These are phyloP conservation scores for Meandrina meandrites DNA, from an alignment of 92 coral and sea anemone species.

Conservation along the genomic window DNA sequence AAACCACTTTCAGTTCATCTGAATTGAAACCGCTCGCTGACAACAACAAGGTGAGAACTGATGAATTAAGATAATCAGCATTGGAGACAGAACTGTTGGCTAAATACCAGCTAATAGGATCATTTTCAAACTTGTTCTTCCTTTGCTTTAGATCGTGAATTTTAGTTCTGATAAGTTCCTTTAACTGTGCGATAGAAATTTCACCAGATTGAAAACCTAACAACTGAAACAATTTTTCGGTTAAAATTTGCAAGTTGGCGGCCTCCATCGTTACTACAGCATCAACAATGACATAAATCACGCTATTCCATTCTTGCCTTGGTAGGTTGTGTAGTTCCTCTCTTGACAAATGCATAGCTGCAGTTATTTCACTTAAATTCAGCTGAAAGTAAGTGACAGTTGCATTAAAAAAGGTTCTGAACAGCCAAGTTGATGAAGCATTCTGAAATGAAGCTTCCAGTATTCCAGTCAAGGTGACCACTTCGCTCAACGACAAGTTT, in stretches of 20 bases:
- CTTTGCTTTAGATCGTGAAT: constrained; percentile 21
- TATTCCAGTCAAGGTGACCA: constrained; percentile 39
- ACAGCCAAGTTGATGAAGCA: constrained; percentile 31
- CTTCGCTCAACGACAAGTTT: constrained; percentile 49
- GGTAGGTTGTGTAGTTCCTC: constrained; percentile 54
- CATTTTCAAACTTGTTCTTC: constrained; percentile 55
- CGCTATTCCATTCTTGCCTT: constrained; percentile 54
- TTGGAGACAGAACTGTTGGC: constrained; percentile 43
- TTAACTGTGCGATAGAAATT: constrained; percentile 52
- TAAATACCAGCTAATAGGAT: constrained; percentile 44
- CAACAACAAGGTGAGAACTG: constrained; percentile 42
- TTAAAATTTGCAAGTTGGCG: constrained; percentile 39
- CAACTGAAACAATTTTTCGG: constrained; percentile 28
- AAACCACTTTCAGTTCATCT: constrained; percentile 35
- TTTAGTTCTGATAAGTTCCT: constrained; percentile 29
- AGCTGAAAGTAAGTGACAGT: constrained; percentile 52
- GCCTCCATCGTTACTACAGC: constrained; percentile 50
- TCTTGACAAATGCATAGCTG: constrained; percentile 30
- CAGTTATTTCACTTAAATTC: constrained; percentile 36
- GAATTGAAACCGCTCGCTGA: constrained; percentile 36
- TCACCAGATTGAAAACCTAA: constrained; percentile 42
- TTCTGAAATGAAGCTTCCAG: constrained; percentile 3
- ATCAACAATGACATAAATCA: constrained; percentile 37
- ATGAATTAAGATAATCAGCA: constrained; percentile 30
- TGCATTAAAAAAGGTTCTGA: constrained; percentile 58